These are phyloP conservation scores for Lineus longissimus DNA, from an alignment of 1,140 invertebrate species.

Conservation along the genomic window DNA sequence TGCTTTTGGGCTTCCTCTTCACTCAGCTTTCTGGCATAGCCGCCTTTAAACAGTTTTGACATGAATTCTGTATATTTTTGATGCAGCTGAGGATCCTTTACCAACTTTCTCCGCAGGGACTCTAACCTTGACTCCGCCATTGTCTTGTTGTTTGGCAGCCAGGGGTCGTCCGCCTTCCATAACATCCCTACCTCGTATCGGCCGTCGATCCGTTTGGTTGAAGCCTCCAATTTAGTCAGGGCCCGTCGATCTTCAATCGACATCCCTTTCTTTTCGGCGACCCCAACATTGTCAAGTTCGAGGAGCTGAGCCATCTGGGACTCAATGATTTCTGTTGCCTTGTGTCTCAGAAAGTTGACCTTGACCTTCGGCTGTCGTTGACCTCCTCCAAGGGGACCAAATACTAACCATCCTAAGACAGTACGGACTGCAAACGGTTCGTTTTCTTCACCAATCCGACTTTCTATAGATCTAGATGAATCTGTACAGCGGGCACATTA, in stretches of 20 bases:
- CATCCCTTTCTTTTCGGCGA: too few relatives aligned
- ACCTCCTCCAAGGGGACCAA: slow-evolving; percentile 11
- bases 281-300: neutral
- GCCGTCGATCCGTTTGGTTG: neutral
- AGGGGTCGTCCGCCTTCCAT: neutral
- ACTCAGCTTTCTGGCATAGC: neutral
- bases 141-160: neutral
- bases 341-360: neutral
- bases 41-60: neutral
- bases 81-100: neutral
- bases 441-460: neutral
- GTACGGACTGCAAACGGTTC: slow-evolving; percentile 22
- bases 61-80: neutral
- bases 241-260: too few relatives aligned
- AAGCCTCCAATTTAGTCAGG: neutral
- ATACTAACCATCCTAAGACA: slow-evolving; percentile 18
- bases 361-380: neutral
- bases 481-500: too few relatives aligned
- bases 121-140: neutral
- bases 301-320: neutral
- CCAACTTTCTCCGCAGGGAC: neutral
- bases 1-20: neutral
- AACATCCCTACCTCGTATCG: too few relatives aligned
- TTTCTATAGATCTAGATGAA: slow-evolving; percentile 15
- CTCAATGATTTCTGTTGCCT: neutral